A percentile compares a stretch with the other conserved stretches of the same genome.
Conservation (phyloP, 2,797 vertebrate species). For the Enteromius treurensis region DNA sequence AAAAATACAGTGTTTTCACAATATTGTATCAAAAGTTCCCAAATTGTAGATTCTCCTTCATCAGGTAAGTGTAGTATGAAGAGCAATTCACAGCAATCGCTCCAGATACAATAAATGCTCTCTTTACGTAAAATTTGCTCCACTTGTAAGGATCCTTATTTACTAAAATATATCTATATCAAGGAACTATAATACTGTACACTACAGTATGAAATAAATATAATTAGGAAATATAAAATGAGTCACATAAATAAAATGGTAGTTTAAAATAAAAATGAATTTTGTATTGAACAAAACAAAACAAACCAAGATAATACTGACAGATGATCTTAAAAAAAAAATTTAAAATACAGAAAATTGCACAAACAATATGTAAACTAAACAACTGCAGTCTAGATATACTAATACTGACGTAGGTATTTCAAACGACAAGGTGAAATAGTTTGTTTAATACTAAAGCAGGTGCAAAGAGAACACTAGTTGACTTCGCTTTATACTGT, state of each 20-base stretch:
- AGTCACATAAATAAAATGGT: conserved; percentile 99
- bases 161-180: conserved; percentile 99
- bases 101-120: conserved; percentile 94
- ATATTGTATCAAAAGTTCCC: conserved; percentile 97
- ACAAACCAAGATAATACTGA: conserved; percentile 89
- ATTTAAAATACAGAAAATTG: conserved; percentile 93
- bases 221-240: conserved; percentile 99
- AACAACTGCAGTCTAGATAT: conserved; percentile 89
- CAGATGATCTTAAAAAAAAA: conserved; percentile 83
- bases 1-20: conserved; percentile 99
- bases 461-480: conserved; percentile 88
- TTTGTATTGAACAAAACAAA: conserved; percentile 83
- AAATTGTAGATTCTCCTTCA: conserved; percentile 96
- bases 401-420: conserved; percentile 95
- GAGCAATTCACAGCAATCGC: conserved; percentile 88
- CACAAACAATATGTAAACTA: conserved; percentile 99
- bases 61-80: conserved; percentile 86
- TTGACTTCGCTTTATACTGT: conserved; percentile 89
- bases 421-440: conserved; percentile 90
- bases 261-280: conserved; percentile 94
- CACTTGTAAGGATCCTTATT: conserved; percentile 93
- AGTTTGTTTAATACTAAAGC: conserved; percentile 87
- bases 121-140: conserved; percentile 95
- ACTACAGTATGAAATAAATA: conserved; percentile 99
- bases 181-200: conserved; percentile 99